A percentile compares a stretch with the other conserved stretches of the same genome.
Evolutionary conservation across 2,888 invertebrate species (phyloP).

Genomic region (Ellobium chinense): DNA sequence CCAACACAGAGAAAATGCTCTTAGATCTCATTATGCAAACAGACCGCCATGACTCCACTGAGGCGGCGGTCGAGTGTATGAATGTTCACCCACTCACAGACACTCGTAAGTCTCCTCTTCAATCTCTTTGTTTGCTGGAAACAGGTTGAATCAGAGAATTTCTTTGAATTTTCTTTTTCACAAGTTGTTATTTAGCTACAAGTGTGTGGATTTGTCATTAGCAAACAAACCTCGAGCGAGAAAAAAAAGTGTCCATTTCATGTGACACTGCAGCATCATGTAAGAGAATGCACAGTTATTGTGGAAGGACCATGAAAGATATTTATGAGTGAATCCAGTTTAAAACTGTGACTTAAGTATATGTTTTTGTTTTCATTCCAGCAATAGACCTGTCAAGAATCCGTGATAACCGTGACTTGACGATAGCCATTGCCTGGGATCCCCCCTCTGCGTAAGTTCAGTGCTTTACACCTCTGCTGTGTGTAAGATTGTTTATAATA

Average conservation of each 20-base stretch:
- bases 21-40: constrained; percentile 83
- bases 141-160: too few relatives aligned
- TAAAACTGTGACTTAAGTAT: too few relatives aligned
- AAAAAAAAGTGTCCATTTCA: too few relatives aligned
- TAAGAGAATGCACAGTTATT: too few relatives aligned
- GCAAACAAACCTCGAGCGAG: too few relatives aligned
- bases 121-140: too few relatives aligned
- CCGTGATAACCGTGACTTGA: constrained; percentile 88
- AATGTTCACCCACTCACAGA: constrained; percentile 40
- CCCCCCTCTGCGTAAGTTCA: constrained; percentile 68
- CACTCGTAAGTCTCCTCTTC: constrained; percentile 5
- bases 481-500: too few relatives aligned
- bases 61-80: constrained; percentile 81
- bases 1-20: constrained; percentile 71
- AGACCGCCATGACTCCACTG: constrained; percentile 77
- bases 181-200: not conserved
- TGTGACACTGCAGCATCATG: too few relatives aligned
- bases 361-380: not conserved
- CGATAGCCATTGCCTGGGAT: constrained; percentile 86
- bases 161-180: too few relatives aligned
- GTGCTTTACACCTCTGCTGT: too few relatives aligned
- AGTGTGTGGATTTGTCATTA: not conserved
- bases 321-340: too few relatives aligned
- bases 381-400: constrained; percentile 72
- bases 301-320: too few relatives aligned